Conservation (phyloP, 2,888 invertebrate species). For the Drosophila barbarae region DNA sequence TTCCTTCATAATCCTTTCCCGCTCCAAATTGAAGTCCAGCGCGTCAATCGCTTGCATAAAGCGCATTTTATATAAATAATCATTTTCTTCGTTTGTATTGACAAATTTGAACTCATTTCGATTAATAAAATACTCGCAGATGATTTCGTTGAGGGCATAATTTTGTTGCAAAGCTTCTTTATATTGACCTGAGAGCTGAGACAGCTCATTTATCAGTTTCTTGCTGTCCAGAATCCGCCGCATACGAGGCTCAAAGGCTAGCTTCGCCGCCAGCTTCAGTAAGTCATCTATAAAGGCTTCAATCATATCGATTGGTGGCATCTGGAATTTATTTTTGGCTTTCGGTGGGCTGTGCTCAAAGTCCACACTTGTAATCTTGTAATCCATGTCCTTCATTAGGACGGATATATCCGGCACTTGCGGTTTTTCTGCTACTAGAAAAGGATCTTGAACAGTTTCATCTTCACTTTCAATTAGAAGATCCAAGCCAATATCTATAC, state of each 20-base stretch:
- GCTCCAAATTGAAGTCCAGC: slow-evolving; percentile 29
- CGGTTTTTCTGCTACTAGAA: not conserved
- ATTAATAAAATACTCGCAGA: slow-evolving; percentile 17
- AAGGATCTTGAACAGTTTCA: not conserved
- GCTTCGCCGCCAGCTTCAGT: slow-evolving; percentile 2
- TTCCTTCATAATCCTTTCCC: not conserved
- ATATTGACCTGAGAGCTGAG: accelerated
- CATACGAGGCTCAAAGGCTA: not conserved
- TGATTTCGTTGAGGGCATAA: not conserved
- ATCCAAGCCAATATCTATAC: not conserved
- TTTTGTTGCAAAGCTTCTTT: accelerated
- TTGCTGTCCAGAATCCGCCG: slow-evolving; percentile 19
- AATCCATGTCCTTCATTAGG: not conserved
- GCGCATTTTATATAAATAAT: slow-evolving; percentile 6
- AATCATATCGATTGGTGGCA: accelerated
- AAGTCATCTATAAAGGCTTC: slow-evolving; percentile 10
- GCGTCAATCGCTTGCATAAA: not conserved
- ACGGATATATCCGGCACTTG: not conserved
- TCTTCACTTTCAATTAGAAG: not conserved
- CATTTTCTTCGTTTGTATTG: accelerated
- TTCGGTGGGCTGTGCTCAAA: too few species aligned
- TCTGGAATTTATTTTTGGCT: not conserved
- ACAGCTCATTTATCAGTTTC: slow-evolving; percentile 26
- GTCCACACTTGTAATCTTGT: too few species aligned
- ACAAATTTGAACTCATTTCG: slow-evolving; percentile 9